These are phyloP conservation scores for Drosophila arawakana DNA, from an alignment of 1,140 invertebrate genomes.

Conservation along the genomic window DNA sequence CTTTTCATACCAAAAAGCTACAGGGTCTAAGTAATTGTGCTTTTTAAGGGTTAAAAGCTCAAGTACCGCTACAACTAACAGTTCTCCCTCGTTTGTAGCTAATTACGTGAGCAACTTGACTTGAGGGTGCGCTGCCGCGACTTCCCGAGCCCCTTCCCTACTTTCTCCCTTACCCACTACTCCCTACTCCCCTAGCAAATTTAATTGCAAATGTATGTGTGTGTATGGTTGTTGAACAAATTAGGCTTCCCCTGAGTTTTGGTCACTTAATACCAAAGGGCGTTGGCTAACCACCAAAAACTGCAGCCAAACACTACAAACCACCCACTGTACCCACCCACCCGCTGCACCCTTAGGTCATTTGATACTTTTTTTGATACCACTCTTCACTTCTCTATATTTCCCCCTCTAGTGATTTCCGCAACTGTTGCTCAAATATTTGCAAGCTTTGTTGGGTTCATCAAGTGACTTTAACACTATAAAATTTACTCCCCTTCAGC, in stretches of 20 bases:
- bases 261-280: conserved; percentile 43
- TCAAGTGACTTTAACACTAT: conserved; percentile 61
- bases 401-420: conserved; percentile 14
- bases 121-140: conserved; percentile 54
- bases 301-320: conserved; percentile 55
- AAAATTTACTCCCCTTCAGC: conserved; percentile 5
- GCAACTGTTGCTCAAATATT: conserved; percentile 72
- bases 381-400: conserved; percentile 12
- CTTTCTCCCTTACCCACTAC: neutral
- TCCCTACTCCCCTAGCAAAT: conserved; percentile 44
- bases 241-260: conserved; percentile 62
- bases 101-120: conserved; percentile 58
- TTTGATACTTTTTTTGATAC: conserved; percentile 57
- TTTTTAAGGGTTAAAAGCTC: conserved; percentile 70
- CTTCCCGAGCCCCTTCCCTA: conserved; percentile 1
- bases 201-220: conserved; percentile 54
- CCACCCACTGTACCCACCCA: conserved; percentile 4
- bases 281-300: conserved; percentile 62
- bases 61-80: conserved; percentile 9
- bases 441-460: conserved; percentile 70
- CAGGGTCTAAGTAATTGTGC: conserved; percentile 26
- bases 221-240: conserved; percentile 60
- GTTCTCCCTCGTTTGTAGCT: conserved; percentile 27
- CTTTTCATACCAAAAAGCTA: no score
- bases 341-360: conserved; percentile 30